Percentiles rank a stretch among this genome's conserved stretches.
These are phyloP conservation scores for Pseudorasbora parva DNA, from an alignment of 2,113 vertebrate species.

Conservation along the genomic window DNA sequence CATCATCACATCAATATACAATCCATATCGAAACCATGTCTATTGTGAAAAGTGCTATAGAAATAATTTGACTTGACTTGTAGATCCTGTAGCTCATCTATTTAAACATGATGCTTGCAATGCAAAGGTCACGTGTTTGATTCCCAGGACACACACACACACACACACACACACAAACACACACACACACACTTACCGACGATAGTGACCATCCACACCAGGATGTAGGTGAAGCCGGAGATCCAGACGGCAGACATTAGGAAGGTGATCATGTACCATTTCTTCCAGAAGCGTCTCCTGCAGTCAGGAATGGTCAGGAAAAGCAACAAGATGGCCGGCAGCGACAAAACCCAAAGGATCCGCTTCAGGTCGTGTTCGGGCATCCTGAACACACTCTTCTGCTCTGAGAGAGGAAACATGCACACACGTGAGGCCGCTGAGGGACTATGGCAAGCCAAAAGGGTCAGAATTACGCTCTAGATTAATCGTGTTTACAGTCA, in stretches of 20 bases:
- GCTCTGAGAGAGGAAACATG: conserved; percentile 72
- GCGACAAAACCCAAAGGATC: conserved; percentile 92
- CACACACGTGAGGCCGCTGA: neutral
- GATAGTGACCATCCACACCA: conserved; percentile 97
- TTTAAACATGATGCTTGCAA: neutral
- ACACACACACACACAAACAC: too few relatives aligned
- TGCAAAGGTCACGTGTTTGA: neutral
- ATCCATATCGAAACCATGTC: too few relatives aligned
- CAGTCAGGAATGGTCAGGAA: conserved; percentile 92
- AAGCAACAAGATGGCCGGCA: conserved; percentile 86
- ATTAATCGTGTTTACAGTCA: too few relatives aligned
- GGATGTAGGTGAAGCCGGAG: conserved; percentile 90
- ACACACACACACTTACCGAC: conserved; percentile 75
- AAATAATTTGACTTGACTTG: neutral
- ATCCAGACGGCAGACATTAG: conserved; percentile 96
- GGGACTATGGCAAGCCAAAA: too few relatives aligned
- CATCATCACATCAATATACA: too few relatives aligned
- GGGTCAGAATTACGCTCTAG: too few relatives aligned
- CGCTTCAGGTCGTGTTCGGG: conserved; percentile 90
- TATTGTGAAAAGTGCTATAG: neutral
- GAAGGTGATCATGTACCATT: conserved; percentile 91
- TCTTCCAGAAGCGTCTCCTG: conserved; percentile 88
- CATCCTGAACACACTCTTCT: conserved; percentile 85
- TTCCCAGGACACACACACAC: neutral
- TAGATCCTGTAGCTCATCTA: neutral